Conservation (phyloP, 2,888 invertebrate genomes). For the Perithous albicinctus region DNA sequence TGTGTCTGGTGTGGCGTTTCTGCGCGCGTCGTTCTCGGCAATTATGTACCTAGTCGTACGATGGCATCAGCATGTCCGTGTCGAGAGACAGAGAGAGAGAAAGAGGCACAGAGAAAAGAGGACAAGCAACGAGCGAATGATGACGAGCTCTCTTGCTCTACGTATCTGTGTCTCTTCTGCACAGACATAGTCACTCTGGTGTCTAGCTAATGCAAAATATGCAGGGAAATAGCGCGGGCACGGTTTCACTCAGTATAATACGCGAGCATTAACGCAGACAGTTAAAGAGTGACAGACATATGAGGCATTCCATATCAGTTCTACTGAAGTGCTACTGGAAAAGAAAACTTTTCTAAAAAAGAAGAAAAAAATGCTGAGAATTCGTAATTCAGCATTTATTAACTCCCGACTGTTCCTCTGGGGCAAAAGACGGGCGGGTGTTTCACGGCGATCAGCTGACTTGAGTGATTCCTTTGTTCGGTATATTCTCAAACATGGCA, state of each 20-base stretch:
- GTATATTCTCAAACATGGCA: too few species aligned
- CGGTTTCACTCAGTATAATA: slow-evolving; percentile 44
- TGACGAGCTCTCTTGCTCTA: slow-evolving; percentile 46
- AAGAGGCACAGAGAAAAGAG: too few species aligned
- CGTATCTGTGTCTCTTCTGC: slow-evolving; percentile 19
- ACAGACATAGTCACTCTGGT: slow-evolving; percentile 6
- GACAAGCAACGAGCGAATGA: slow-evolving; percentile 30
- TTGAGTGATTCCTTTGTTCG: too few species aligned
- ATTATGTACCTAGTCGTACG: slow-evolving; percentile 70
- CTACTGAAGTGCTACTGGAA: too few species aligned
- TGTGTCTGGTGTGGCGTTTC: slow-evolving; percentile 61
- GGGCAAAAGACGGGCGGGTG: too few species aligned
- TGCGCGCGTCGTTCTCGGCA: slow-evolving; percentile 62
- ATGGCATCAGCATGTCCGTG: slow-evolving; percentile 57
- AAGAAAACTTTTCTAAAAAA: too few species aligned
- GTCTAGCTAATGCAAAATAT: slow-evolving; percentile 44
- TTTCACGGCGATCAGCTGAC: too few species aligned
- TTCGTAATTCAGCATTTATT: too few species aligned
- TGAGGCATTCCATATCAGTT: too few species aligned
- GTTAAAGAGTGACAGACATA: not conserved
- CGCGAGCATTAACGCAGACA: slow-evolving; percentile 47
- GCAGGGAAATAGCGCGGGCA: slow-evolving; percentile 29
- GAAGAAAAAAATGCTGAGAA: too few species aligned
- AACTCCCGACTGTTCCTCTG: too few species aligned
- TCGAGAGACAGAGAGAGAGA: too few species aligned